Evolutionary conservation across 2,888 invertebrate species (phyloP), one percentile per base, ranked within the genome.

Genomic region (Drosophila engyochracea): DNA sequence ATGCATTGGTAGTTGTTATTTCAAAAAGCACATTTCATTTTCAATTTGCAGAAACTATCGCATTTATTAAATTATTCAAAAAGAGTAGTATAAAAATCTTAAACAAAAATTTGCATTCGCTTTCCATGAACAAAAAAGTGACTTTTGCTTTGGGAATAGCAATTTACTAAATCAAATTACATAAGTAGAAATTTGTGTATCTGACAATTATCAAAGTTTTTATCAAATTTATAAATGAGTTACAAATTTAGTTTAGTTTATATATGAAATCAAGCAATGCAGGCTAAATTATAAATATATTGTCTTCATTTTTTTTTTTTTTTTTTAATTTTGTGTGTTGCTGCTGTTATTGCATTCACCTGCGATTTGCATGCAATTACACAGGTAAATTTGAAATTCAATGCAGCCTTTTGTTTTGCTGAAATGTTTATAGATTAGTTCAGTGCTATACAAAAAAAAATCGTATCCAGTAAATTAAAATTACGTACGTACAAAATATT

Each of bases 401-500:
- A 22, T 28, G 51, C 63, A 67, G 68, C 39, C 52, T 41, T 68
- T 57, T 28, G 28, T n/a, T 49, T 51, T 61, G 57, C 58, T 63
- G 69, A 60, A 63, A 60, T 66, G 37, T 79, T 61, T 53, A 53
- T 84, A 58, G 64, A 59, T 70, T 68, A 53, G 54, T 82, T 66
- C 44, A 53, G 51, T 69, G 70, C 71, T 74, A 35, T 76, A 79
- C 64, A 77, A 76, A 72, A 64, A 31, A 33, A 59, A 81, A 79
- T 76, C 68, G 71, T 82, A 75, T 70, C 66, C 71, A 82, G 82
- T 88, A 82, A 85, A 88, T 83, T 91, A 90, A 82, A 83, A 72
- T 74, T 73, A 74, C 76, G 66, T 85, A 89, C 85, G 70, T 89
- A 90, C 72, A 89, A 83, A 89, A 76, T 82, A 78, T 83, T 82